Percentiles rank a stretch among this genome's conserved stretches.
phyloP scores from a whole-genome alignment of 1,140 invertebrate species.

The Metaphire vulgaris region DNA sequence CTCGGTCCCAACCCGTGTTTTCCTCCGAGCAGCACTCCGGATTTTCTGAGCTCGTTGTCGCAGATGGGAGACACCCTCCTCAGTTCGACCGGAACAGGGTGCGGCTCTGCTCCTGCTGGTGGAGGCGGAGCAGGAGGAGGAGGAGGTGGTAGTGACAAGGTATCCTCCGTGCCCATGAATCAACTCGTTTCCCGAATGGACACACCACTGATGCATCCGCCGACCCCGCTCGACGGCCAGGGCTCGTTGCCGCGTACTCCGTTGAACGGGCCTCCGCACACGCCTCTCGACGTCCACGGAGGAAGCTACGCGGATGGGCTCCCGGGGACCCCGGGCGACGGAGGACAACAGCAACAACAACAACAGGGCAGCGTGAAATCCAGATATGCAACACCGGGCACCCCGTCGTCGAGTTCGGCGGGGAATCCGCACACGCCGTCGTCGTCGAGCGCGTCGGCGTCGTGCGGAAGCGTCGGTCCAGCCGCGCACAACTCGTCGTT shows the following conservation, averaged over 20 bases:
- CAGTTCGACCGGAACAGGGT: no score
- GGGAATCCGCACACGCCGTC: neutral
- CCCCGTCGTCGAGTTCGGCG: neutral
- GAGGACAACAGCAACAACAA: no score
- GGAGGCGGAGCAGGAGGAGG: slow-evolving; percentile 7
- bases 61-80: slow-evolving; percentile 31
- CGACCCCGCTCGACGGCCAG: no score
- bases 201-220: no score
- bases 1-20: slow-evolving; percentile 34
- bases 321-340: slow-evolving; percentile 32
- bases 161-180: slow-evolving; percentile 31
- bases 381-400: no score
- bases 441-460: neutral
- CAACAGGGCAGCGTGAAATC: no score
- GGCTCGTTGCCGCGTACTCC: slow-evolving; percentile 32
- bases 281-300: slow-evolving; percentile 26
- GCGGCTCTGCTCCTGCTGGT: no score
- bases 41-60: slow-evolving; percentile 31
- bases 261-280: no score
- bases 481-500: neutral
- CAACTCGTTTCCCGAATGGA: slow-evolving; percentile 32
- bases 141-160: no score
- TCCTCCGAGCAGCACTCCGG: slow-evolving; percentile 33
- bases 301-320: slow-evolving; percentile 34
- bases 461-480: neutral